Percentiles rank a stretch among this genome's conserved stretches.
phyloP scores from a whole-genome alignment of 2,888 invertebrate species.

The Andrena flavipes region DNA sequence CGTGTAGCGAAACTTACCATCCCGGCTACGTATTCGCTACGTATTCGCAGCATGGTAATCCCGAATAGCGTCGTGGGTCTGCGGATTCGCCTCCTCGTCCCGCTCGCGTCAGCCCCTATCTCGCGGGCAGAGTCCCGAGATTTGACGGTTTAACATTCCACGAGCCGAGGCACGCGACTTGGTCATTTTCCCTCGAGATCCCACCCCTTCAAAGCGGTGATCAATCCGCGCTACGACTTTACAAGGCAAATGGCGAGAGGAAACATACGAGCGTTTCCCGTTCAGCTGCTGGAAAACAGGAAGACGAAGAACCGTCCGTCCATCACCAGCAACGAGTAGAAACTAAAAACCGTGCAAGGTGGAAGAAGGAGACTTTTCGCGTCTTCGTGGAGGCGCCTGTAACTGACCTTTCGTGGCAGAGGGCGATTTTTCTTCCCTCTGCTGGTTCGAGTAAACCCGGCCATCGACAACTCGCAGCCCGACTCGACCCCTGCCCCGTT shows the following conservation, averaged over 20 bases:
- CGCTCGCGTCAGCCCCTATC: neutral
- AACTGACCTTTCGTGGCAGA: neutral
- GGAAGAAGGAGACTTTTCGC: neutral
- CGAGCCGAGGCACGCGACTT: slow-evolving; percentile 16
- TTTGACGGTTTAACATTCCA: slow-evolving; percentile 17
- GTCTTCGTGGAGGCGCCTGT: neutral
- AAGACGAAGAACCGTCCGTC: neutral
- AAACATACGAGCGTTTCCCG: neutral
- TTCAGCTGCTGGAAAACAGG: neutral
- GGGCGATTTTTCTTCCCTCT: neutral
- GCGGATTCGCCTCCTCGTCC: neutral
- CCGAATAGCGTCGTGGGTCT: neutral
- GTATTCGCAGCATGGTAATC: neutral
- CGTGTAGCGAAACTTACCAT: slow-evolving; percentile 8
- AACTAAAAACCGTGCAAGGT: neutral
- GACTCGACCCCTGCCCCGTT: neutral
- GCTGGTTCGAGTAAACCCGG: neutral
- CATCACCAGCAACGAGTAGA: neutral
- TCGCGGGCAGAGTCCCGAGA: neutral
- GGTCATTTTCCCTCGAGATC: slow-evolving; percentile 8
- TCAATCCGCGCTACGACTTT: neutral
- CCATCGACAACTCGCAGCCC: slow-evolving; percentile 16
- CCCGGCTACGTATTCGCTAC: neutral
- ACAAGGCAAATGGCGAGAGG: neutral
- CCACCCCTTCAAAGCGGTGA: too few species aligned